Base-by-base conservation (phyloP, 2,888 invertebrate genomes). In the Helobdella robusta region DNA sequence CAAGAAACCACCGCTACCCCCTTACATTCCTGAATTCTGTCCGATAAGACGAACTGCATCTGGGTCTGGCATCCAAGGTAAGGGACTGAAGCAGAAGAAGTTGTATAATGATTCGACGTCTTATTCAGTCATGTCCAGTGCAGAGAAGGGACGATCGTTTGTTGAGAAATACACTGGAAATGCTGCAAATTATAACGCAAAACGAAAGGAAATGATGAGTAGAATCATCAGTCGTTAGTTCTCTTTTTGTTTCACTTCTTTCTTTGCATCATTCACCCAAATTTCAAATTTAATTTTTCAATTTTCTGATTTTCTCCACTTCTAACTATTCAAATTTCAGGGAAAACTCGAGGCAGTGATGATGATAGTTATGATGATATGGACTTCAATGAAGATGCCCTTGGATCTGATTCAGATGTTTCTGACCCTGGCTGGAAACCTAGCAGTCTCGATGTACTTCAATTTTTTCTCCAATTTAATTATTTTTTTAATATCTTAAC, bases 1-100 rank as follows among this genome's bases (percentile, higher is more conserved):
- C 64, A 72, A 71, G 35, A 74, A 73, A 68, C 76, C 77, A 40
- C 72, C 73, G 68, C 66, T 76, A 65, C 76, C 77, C 58, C 75
- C 76, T 62, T 76, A 76, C 69, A 73, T 74, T 62, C 77, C 76
- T 2, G 76, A 76, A 64, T 74, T 75, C 1, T 72, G 70, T 11
- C 67, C 74, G 30, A 73, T 72, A n/a, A 69, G 68, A 28, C 70
- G 54, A 20, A 52, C 34, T 59, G 50, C 35, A 11, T 25, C 28
- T 6, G 64, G 64, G 25, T 34, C 50, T 6, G 59, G 50, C 2
- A 30, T 50, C 34, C n/a, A 23, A 2, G 62, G 62, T n/a, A 62
- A 44, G 25, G n/a, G 3, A 50, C 50, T 62, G 11, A 50, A 32
- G 1, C n/a, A 20, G 54, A 54, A 54, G 30, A 54, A 54, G 30